Conservation (phyloP, 2,888 invertebrate species). For the Vesta saturnalis region DNA sequence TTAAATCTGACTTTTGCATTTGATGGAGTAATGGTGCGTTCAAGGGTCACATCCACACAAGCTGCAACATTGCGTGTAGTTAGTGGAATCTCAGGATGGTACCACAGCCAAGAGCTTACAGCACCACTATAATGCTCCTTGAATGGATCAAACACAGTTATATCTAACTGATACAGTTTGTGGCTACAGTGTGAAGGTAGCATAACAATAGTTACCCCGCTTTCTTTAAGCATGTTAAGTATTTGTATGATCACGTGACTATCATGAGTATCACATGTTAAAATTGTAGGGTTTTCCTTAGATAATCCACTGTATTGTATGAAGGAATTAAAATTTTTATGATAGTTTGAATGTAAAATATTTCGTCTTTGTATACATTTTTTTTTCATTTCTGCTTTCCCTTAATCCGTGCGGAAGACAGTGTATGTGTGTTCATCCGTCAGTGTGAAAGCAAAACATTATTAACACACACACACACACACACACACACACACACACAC, state of each 20-base stretch:
- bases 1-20: background rate
- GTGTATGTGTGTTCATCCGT: too few relatives aligned
- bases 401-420: too few relatives aligned
- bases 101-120: background rate
- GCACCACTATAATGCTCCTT: background rate
- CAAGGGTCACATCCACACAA: background rate
- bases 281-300: background rate
- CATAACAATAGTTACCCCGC: background rate
- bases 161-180: background rate
- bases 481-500: too few relatives aligned
- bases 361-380: too few relatives aligned
- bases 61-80: background rate
- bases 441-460: too few relatives aligned
- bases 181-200: too few relatives aligned
- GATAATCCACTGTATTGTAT: background rate
- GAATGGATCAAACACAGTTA: background rate
- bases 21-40: background rate
- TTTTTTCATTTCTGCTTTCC: too few relatives aligned
- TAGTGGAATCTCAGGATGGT: too few relatives aligned
- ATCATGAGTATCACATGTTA: background rate
- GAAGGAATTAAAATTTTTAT: too few relatives aligned
- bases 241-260: background rate
- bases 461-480: too few relatives aligned
- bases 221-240: background rate
- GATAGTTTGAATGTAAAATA: too few relatives aligned